Evolutionary conservation across 2,888 invertebrate species (phyloP), one percentile per base, ranked within the genome.

Genomic region (Pristionchus entomophagus): DNA sequence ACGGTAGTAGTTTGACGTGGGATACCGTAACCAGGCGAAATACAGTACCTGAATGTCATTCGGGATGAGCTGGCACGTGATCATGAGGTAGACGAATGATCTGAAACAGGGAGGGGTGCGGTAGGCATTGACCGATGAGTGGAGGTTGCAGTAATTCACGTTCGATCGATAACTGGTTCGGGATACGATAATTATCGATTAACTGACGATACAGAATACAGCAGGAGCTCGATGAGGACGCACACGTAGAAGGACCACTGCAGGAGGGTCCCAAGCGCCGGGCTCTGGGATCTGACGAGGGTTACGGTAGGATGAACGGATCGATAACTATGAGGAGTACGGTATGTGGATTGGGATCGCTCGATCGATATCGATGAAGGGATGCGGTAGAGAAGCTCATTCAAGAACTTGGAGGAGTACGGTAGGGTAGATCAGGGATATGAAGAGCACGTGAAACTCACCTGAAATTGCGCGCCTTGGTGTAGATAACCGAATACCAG

Each of bases 401-500:
- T 78, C 49, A 49, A 22, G 51, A 49, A 73, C 35, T 17, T 35
- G 4, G 19, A 17, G n/a, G n/a, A n/a, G n/a, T n/a, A n/a, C n/a
- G 32, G 14, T 32, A 35, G 17, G 65, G 65, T 65, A 62, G 14
- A 32, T 32, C 3, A 56, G n/a, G n/a, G n/a, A n/a, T n/a, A n/a
- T n/a, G n/a, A n/a, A n/a, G n/a, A n/a, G n/a, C n/a, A n/a, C n/a
- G n/a, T 22, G 19, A 38, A 10, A 45, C 77, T 26, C 22, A 53
- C 81, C 26, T 56, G 77, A 87, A 88, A 41, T 88, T 86, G 10
- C 92, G 88, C 29, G 92, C 92, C 69, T 85, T 87, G 35, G 86
- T 87, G 88, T 92, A 92, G 83, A 91, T 91, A 41, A 88, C 88
- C 53, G 91, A 90, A 87, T 91, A 91, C 91, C 91, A 91, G 73